phyloP scores from a whole-genome alignment of 2,113 vertebrate species.

The Mesembrinibis cayennensis region DNA sequence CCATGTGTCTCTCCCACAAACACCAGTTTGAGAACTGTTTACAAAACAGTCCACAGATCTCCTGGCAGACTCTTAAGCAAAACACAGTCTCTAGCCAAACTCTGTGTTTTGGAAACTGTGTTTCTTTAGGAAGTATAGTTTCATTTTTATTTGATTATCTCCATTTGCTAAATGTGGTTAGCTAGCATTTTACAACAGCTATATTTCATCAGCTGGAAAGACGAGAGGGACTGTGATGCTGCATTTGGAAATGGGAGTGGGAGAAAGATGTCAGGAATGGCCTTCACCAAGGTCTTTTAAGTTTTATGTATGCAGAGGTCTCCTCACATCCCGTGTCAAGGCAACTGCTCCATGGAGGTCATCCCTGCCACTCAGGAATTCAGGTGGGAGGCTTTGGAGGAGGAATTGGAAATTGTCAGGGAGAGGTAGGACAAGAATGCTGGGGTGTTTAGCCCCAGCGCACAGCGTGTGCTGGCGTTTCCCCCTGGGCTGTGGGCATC shows the following conservation, averaged over 20 bases:
- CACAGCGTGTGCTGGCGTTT: fast-evolving
- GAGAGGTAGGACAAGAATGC: background rate
- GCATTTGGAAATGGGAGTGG: background rate
- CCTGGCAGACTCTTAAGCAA: conserved; percentile 27
- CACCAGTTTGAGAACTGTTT: conserved; percentile 29
- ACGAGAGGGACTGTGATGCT: background rate
- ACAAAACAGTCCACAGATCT: conserved; percentile 49
- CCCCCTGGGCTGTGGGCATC: background rate
- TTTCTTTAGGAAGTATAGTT: conserved; percentile 24
- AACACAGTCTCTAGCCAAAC: conserved; percentile 29
- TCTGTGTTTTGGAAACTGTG: conserved; percentile 38
- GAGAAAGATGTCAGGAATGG: background rate
- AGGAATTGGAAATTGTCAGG: background rate
- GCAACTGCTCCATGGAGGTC: fast-evolving
- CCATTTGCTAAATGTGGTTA: conserved; percentile 12
- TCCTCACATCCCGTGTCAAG: background rate
- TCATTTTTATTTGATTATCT: conserved; percentile 35
- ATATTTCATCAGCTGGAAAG: conserved; percentile 2
- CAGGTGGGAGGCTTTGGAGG: background rate
- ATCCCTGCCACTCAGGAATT: background rate
- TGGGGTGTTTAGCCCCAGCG: background rate
- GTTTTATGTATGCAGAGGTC: background rate
- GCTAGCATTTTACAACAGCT: conserved; percentile 1
- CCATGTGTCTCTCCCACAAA: conserved; percentile 20
- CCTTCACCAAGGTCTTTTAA: background rate